Evolutionary conservation across 2,113 vertebrate species (phyloP), one percentile per base, ranked within the genome.

Genomic region (Holacanthus passer): DNA sequence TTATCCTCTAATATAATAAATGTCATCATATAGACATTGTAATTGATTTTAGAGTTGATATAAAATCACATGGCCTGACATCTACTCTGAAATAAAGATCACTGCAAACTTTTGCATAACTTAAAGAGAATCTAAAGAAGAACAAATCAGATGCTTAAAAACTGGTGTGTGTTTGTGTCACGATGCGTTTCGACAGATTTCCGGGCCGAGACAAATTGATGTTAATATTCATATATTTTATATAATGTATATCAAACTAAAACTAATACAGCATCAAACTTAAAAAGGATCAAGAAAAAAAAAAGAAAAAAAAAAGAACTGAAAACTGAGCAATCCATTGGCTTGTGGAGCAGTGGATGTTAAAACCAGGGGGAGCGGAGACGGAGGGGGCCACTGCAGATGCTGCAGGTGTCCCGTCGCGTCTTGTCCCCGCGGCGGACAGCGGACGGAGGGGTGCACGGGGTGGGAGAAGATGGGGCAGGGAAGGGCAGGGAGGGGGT

Each of bases 161-260:
- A n/a, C n/a, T n/a, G n/a, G 60, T 24, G 24, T 45, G 43, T 8
- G 59, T 60, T 63, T 74, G 62, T 53, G 65, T 75, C 17, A 22
- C 20, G 24, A 66, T 2, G 9, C 35, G 67, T 39, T 77, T 84
- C 48, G 90, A 93, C 82, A 95, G 85, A 93, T 85, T 89, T 77
- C 69, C 29, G 87, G 75, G 41, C 37, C n/a, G 86, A 95, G 90
- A 94, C 92, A 79, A 80, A 89, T 78, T 87, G 81, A 93, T 93
- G 92, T 93, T 94, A 90, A 93, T 94, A 95, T 82, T 90, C 86
- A 92, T 94, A 94, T 92, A 93, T 92, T 95, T 94, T 96, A 93
- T 95, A 95, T 94, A 95, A 93, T 94, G 94, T 94, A 94, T 92
- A 95, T 93, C 92, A 94, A 96, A 95, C 94, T 95, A 95, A 96